Evolutionary conservation across 2,888 invertebrate species (phyloP).

Genomic region (Portevinia maculata): DNA sequence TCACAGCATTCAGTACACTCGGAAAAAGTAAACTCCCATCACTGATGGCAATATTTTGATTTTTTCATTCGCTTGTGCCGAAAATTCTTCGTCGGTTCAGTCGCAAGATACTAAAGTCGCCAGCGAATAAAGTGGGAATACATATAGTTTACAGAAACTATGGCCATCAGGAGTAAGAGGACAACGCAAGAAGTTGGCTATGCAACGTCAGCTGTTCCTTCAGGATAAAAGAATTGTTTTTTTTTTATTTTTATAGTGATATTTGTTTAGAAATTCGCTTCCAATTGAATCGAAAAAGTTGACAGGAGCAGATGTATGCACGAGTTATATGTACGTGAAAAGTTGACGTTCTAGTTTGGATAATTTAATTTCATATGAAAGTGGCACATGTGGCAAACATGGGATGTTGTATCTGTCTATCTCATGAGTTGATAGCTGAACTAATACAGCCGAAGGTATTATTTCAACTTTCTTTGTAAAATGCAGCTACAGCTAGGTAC

Average conservation of each 20-base stretch:
- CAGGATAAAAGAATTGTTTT: slow-evolving; percentile 3
- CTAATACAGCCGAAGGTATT: no score
- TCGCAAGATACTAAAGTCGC: slow-evolving; percentile 43
- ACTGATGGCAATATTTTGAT: slow-evolving; percentile 51
- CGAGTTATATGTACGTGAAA: slow-evolving; percentile 3
- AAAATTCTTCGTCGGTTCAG: slow-evolving; percentile 23
- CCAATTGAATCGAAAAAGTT: slow-evolving; percentile 34
- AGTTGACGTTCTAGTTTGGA: slow-evolving; percentile 15
- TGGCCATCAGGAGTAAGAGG: not conserved
- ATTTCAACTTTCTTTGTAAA: no score
- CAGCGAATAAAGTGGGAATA: slow-evolving; percentile 39
- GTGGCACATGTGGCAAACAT: slow-evolving; percentile 4
- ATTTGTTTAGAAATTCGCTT: slow-evolving; percentile 41
- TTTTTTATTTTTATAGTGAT: slow-evolving; percentile 4
- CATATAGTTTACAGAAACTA: not conserved
- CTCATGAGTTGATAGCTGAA: no score
- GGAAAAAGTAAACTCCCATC: no score
- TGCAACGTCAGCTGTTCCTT: slow-evolving; percentile 27
- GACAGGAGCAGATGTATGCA: not conserved
- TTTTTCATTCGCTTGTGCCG: slow-evolving; percentile 14
- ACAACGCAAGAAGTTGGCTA: slow-evolving; percentile 20
- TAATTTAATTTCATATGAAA: slow-evolving; percentile 18
- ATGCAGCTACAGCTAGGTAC: no score
- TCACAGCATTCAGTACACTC: no score
- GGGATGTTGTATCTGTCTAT: not conserved